A percentile compares a stretch with the other conserved stretches of the same genome.
phyloP scores from a whole-genome alignment of 2,797 vertebrate genomes.

The Sphaeramia orbicularis region DNA sequence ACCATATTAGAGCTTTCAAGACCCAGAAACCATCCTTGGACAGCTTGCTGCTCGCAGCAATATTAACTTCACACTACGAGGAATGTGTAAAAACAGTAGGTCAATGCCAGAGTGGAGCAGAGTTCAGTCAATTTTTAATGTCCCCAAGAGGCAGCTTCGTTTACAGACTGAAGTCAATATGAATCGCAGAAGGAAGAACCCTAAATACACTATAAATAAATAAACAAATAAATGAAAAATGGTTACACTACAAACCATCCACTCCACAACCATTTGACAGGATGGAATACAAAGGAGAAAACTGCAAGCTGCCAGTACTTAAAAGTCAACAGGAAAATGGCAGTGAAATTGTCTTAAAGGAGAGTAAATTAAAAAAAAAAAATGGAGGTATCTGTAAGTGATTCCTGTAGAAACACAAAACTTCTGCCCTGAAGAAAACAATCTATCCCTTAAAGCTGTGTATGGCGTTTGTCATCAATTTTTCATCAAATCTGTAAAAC shows the following conservation, averaged over 20 bases:
- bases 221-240: conserved; percentile 3
- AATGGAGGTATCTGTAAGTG: not conserved
- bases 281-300: not conserved
- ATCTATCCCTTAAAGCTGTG: not conserved
- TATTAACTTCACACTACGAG: conserved; percentile 30
- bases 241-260: not conserved
- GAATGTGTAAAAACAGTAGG: conserved; percentile 35
- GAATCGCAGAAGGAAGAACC: conserved; percentile 15
- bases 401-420: not conserved
- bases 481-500: no score
- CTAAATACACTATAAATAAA: conserved; percentile 26
- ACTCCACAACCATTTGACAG: not conserved
- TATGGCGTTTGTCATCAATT: no score
- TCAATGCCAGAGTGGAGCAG: conserved; percentile 15
- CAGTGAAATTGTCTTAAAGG: conserved; percentile 14
- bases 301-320: conserved; percentile 1
- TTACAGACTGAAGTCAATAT: conserved; percentile 14
- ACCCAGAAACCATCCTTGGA: conserved; percentile 28
- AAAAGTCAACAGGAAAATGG: conserved; percentile 17
- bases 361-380: conserved; percentile 6
- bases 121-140: conserved; percentile 49
- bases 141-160: conserved; percentile 16
- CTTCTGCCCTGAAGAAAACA: not conserved
- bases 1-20: conserved; percentile 30
- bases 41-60: conserved; percentile 64